phyloP scores from a whole-genome alignment of 2,797 vertebrate genomes.

The Eulemur albifrons region DNA sequence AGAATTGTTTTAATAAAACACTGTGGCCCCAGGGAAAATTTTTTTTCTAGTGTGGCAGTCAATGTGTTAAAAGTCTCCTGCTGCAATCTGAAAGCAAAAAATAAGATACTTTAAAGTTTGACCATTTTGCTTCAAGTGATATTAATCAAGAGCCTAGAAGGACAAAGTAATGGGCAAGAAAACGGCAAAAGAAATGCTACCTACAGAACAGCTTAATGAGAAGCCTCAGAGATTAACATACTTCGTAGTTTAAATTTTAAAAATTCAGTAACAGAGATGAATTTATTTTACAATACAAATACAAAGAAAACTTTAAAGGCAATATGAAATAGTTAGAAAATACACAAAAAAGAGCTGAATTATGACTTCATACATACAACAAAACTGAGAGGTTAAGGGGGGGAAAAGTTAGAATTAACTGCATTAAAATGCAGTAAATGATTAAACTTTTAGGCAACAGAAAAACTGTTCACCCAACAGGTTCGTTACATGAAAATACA shows the following conservation, averaged over 20 bases:
- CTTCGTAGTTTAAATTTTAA: conserved; percentile 46
- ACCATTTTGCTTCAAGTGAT: conserved; percentile 35
- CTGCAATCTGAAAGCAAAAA: conserved; percentile 23
- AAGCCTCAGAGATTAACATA: background rate
- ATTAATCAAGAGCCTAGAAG: background rate
- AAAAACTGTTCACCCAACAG: background rate
- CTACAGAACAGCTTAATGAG: background rate
- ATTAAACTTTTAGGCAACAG: conserved; percentile 22
- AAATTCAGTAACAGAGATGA: background rate
- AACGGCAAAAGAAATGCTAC: background rate
- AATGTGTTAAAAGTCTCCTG: background rate
- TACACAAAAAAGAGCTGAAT: background rate
- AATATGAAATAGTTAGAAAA: conserved; percentile 24
- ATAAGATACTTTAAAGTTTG: conserved; percentile 34
- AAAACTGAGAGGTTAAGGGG: conserved; percentile 11
- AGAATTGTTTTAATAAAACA: no score
- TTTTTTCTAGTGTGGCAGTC: no score
- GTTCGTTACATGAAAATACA: conserved; percentile 29
- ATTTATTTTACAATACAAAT: conserved; percentile 31
- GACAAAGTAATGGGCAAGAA: background rate
- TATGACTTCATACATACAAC: background rate
- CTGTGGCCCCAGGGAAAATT: no score
- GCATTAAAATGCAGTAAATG: conserved; percentile 18
- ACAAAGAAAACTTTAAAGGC: conserved; percentile 35
- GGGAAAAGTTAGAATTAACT: background rate